Conservation (phyloP, 2,888 invertebrate species). For the Lasius platythorax region DNA sequence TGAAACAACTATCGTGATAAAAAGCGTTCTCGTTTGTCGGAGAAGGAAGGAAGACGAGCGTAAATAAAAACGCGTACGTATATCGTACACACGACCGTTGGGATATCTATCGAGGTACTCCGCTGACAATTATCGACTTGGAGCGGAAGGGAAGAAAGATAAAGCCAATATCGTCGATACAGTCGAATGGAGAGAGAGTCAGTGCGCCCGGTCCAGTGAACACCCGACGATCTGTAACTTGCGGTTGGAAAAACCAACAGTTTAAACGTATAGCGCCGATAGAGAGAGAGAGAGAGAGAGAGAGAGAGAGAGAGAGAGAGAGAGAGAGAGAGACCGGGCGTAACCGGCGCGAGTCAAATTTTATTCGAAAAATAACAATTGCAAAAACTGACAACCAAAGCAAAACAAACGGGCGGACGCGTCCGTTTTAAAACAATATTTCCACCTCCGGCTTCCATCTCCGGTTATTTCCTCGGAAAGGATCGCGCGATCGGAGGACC, state of each 20-base stretch:
- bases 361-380: slow-evolving; percentile 54
- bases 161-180: slow-evolving; percentile 50
- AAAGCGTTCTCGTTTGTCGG: background rate
- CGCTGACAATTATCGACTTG: slow-evolving; percentile 51
- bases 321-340: background rate
- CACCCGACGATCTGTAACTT: slow-evolving; percentile 51
- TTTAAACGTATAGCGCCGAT: slow-evolving; percentile 46
- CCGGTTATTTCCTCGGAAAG: slow-evolving; percentile 6
- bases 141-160: slow-evolving; percentile 51
- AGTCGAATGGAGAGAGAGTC: slow-evolving; percentile 40
- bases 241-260: slow-evolving; percentile 43
- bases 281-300: background rate
- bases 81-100: no score
- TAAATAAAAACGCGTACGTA: slow-evolving; percentile 13
- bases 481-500: background rate
- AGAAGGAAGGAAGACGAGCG: background rate
- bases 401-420: slow-evolving; percentile 31
- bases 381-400: slow-evolving; percentile 42
- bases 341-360: slow-evolving; percentile 34
- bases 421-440: slow-evolving; percentile 36
- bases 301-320: no score
- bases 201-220: slow-evolving; percentile 32
- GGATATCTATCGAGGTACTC: background rate
- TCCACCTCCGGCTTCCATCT: background rate
- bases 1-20: background rate